phyloP scores from a whole-genome alignment of 2,888 invertebrate genomes.

The Hydraecia micacea region DNA sequence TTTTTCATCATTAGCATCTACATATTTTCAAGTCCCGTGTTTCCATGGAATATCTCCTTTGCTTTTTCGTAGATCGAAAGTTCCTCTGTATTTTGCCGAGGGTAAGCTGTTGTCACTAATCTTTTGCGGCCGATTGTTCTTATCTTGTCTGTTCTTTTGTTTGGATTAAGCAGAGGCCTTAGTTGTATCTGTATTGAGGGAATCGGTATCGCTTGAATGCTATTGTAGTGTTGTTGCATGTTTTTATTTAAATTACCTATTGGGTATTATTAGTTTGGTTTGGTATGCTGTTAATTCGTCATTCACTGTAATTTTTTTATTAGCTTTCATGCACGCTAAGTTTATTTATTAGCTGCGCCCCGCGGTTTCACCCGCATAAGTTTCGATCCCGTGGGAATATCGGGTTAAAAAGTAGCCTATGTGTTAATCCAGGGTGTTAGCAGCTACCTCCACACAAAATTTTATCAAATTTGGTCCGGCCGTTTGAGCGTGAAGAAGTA shows the following conservation, averaged over 20 bases:
- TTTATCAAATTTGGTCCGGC: too few species aligned
- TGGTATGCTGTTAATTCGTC: background rate
- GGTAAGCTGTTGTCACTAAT: conserved; percentile 51
- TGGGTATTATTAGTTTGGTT: background rate
- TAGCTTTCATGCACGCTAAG: too few species aligned
- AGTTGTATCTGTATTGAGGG: background rate
- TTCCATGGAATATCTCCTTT: background rate
- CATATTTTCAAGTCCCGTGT: background rate
- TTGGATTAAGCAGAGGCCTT: conserved; percentile 2
- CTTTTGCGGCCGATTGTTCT: conserved; percentile 52
- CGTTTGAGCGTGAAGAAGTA: too few species aligned
- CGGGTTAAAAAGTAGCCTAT: too few species aligned
- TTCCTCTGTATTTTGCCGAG: conserved; percentile 15
- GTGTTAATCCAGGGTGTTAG: too few species aligned
- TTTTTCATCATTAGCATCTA: too few species aligned
- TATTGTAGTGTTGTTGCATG: background rate
- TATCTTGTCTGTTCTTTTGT: conserved; percentile 34
- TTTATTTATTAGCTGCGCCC: too few species aligned
- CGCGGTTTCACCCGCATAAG: too few species aligned
- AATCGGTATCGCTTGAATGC: background rate
- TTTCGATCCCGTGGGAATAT: too few species aligned
- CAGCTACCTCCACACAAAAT: too few species aligned
- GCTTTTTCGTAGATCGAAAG: background rate
- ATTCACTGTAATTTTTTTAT: background rate
- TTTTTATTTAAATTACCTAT: background rate